Conservation (phyloP, 1,140 invertebrate species). For the Musca domestica region DNA sequence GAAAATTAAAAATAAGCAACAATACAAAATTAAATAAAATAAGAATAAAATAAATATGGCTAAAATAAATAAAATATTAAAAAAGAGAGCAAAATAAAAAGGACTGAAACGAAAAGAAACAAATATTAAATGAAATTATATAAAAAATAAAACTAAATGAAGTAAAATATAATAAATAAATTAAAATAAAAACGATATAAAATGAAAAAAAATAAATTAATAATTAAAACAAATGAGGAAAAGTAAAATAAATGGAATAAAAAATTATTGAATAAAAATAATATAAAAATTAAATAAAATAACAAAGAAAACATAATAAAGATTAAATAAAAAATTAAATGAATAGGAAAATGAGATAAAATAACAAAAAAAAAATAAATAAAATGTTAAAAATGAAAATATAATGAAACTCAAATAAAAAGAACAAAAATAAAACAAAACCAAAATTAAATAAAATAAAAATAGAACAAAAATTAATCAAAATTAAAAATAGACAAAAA, state of each 20-base stretch:
- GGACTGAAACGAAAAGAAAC: background rate
- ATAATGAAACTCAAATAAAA: background rate
- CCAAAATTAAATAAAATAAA: too few species aligned
- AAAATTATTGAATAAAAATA: background rate
- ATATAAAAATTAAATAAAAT: background rate
- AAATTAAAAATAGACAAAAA: background rate
- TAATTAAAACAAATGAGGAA: background rate
- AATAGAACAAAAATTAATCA: background rate
- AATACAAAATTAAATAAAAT: background rate
- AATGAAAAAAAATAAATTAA: constrained; percentile 1
- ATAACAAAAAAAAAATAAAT: too few species aligned
- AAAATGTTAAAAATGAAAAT: too few species aligned
- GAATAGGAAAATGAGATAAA: background rate
- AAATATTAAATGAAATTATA: background rate
- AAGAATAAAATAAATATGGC: background rate
- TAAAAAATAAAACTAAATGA: background rate
- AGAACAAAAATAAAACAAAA: background rate
- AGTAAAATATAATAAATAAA: background rate
- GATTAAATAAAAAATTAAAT: background rate
- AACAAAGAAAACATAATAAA: background rate
- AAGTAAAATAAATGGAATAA: background rate
- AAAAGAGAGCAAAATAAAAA: background rate
- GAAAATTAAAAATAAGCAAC: background rate
- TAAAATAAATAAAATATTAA: background rate
- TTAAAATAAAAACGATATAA: constrained; percentile 5